Base-by-base conservation (phyloP, 2,113 vertebrate genomes). In the Archocentrus centrarchus region DNA sequence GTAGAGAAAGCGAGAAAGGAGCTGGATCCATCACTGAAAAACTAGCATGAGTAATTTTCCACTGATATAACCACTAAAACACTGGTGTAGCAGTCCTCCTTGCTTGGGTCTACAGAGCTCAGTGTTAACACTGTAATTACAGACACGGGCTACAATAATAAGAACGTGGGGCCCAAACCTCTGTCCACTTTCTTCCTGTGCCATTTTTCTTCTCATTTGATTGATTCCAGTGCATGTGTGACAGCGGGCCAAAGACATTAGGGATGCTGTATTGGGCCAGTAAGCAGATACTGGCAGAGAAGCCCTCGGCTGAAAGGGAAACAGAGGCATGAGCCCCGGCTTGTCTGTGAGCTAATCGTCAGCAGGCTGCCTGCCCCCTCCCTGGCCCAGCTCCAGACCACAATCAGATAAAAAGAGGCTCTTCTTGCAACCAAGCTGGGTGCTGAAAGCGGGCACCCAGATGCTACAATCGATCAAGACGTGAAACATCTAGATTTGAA, bases 211-310 rank as follows among this genome's bases (percentile, higher is more conserved):
- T 92, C 64, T 50, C 37, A 61, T 93, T 81, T 90, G 82, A 93
- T 91, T 94, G 95, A 93, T 97, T 96, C 93, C 94, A 96, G 95
- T 82, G 91, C 92, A 95, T 66, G 93, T 92, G 90, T 89, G 87
- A 87, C 85, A 73, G 79, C 41, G 35, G 79, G 86, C 93, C 88
- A 96, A 96, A 95, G 85, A 93, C 89, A 95, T 82, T 77, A 95
- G 55, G 57, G 79, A 75, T 79, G 76, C 53, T 90, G 79, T 63
- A 62, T 73, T 89, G 60, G 90, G 77, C 88, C 93, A 95, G 86
- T 93, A 90, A 94, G 93, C 86, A 86, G 83, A 95, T 84, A 94
- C 91, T 92, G 95, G 89, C 88, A 27, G 76, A 85, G 93, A 73
- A 92, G 63, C 85, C 83, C 77, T 89, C 57, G 77, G 73, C 75